Percentiles rank a stretch among this genome's conserved stretches.
These are phyloP conservation scores for Philotrypesis tridentata DNA, from an alignment of 1,140 invertebrate species.

Conservation along the genomic window DNA sequence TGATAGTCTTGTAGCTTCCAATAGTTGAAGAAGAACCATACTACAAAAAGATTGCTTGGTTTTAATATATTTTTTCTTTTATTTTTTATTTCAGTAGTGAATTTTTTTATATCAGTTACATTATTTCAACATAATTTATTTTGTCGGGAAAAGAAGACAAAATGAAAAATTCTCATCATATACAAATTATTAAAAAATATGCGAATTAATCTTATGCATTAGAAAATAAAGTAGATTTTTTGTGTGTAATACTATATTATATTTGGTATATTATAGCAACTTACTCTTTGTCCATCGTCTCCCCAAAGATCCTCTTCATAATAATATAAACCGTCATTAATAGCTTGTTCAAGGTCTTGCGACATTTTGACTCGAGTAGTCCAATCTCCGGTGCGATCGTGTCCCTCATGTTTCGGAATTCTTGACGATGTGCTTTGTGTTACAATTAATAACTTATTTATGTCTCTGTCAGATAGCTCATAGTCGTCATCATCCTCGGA, in stretches of 20 bases:
- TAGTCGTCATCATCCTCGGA: slow-evolving; percentile 87
- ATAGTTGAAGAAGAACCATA: slow-evolving; percentile 69
- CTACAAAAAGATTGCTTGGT: slow-evolving; percentile 51
- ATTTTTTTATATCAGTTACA: slow-evolving; percentile 47
- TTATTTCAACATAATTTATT: slow-evolving; percentile 56
- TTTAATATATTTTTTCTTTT: slow-evolving; percentile 6
- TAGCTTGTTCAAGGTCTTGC: slow-evolving; percentile 93
- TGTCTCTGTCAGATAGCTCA: slow-evolving; percentile 93
- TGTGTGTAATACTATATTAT: neutral
- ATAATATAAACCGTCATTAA: slow-evolving; percentile 95
- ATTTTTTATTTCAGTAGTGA: neutral
- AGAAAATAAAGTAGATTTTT: neutral
- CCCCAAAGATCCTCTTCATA: slow-evolving; percentile 95
- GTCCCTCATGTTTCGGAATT: slow-evolving; percentile 87
- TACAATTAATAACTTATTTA: slow-evolving; percentile 96
- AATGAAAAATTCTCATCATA: slow-evolving; percentile 64
- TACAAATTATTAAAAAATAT: too few species aligned
- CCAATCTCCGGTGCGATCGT: slow-evolving; percentile 91
- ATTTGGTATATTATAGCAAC: slow-evolving; percentile 11
- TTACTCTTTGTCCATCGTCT: slow-evolving; percentile 69
- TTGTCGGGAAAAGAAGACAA: slow-evolving; percentile 73
- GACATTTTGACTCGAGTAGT: slow-evolving; percentile 91
- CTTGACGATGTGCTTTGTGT: slow-evolving; percentile 83
- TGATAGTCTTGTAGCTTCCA: slow-evolving; percentile 88
- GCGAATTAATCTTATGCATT: neutral